These are phyloP conservation scores for Anagyrus pseudococci DNA, from an alignment of 2,888 invertebrate species.

Conservation along the genomic window DNA sequence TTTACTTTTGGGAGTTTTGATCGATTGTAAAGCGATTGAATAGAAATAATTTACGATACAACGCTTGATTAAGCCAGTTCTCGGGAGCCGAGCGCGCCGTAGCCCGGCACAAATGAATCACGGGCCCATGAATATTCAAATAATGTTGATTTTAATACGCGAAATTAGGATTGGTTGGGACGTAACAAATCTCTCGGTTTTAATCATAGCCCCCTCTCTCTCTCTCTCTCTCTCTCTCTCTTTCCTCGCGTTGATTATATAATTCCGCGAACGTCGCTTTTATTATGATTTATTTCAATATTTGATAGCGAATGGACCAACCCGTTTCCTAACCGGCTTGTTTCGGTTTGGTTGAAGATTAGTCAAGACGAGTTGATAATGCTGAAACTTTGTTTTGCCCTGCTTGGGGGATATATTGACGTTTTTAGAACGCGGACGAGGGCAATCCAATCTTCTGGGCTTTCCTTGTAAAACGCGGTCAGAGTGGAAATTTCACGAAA, in stretches of 20 bases:
- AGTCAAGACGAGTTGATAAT: no score
- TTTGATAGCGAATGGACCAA: no score
- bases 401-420: no score
- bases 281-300: slow-evolving; percentile 1
- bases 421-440: no score
- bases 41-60: slow-evolving; percentile 2
- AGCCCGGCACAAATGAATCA: slow-evolving; percentile 7
- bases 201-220: slow-evolving; percentile 10
- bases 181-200: slow-evolving; percentile 4
- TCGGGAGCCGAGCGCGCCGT: background rate
- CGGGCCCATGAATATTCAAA: slow-evolving; percentile 17
- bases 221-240: no score
- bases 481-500: no score
- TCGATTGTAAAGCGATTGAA: slow-evolving; percentile 13
- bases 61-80: slow-evolving; percentile 7
- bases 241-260: slow-evolving; percentile 9
- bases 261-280: background rate
- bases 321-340: no score
- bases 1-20: no score
- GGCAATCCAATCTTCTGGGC: no score
- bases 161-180: slow-evolving; percentile 8
- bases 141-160: slow-evolving; percentile 12
- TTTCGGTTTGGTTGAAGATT: background rate
- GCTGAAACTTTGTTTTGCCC: no score
- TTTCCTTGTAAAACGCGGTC: no score